Evolutionary conservation across 2,888 invertebrate genomes (phyloP).

Genomic region (Diarsia dahlii): DNA sequence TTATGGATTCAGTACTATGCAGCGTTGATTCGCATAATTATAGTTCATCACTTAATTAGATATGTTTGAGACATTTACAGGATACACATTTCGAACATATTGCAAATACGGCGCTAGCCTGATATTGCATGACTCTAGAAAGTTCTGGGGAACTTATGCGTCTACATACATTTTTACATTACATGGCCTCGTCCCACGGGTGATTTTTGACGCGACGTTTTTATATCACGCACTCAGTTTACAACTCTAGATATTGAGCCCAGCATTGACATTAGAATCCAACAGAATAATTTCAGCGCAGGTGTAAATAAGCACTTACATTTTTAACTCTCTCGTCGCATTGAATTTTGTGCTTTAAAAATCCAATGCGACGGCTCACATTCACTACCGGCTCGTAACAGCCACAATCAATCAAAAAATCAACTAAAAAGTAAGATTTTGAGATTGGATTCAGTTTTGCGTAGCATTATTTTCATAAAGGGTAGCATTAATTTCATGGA

Average conservation of each 20-base stretch:
- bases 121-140: background rate
- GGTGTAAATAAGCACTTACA: too few species aligned
- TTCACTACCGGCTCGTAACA: background rate
- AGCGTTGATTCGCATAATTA: background rate
- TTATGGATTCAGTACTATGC: background rate
- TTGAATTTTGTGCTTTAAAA: too few species aligned
- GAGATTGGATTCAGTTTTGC: background rate
- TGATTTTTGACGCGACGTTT: background rate
- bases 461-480: background rate
- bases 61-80: constrained; percentile 47
- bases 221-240: background rate
- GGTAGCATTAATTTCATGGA: background rate
- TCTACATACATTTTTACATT: background rate
- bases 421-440: background rate
- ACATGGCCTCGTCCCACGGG: background rate
- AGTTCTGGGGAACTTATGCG: constrained; percentile 7
- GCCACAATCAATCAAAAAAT: background rate
- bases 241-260: background rate
- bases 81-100: constrained; percentile 12
- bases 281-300: too few species aligned
- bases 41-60: constrained; percentile 11
- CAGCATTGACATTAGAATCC: background rate
- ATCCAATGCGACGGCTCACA: background rate
- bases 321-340: too few species aligned
- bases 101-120: background rate